Evolutionary conservation across 2,113 vertebrate genomes (phyloP).

Genomic region (Sceloporus tristichus): DNA sequence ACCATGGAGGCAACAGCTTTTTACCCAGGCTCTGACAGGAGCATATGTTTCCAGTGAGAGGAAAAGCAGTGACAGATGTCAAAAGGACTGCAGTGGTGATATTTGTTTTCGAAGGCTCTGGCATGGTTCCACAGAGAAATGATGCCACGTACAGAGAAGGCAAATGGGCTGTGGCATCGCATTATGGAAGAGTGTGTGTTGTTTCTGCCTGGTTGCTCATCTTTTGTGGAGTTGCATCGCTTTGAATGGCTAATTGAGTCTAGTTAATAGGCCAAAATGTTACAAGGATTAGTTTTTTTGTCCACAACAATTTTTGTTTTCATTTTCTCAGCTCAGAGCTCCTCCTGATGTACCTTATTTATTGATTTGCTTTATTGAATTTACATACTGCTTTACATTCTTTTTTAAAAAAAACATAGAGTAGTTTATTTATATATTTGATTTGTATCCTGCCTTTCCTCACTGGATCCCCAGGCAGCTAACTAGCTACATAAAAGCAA

Average conservation of each 20-base stretch:
- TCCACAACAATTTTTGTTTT: too few relatives aligned
- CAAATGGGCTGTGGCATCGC: neutral
- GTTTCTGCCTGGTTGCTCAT: neutral
- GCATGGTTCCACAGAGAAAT: neutral
- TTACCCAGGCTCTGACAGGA: slow-evolving; percentile 24
- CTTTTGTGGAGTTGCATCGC: slow-evolving; percentile 18
- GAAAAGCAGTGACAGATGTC: slow-evolving; percentile 6
- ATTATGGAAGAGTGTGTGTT: neutral
- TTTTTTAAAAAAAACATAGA: neutral
- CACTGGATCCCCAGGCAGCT: neutral
- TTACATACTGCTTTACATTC: neutral
- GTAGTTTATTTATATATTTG: neutral
- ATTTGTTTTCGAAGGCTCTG: slow-evolving; percentile 18
- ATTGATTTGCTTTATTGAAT: neutral
- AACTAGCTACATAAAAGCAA: neutral
- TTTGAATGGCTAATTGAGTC: neutral
- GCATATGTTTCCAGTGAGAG: neutral
- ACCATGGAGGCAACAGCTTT: slow-evolving; percentile 16
- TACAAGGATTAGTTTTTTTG: neutral
- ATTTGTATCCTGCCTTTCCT: neutral
- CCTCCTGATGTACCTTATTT: too few relatives aligned
- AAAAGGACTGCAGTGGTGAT: slow-evolving; percentile 11
- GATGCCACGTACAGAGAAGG: neutral
- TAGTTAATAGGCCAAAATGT: neutral
- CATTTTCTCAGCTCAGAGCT: too few relatives aligned